Evolutionary conservation across 2,888 invertebrate species (phyloP), one percentile per base, ranked within the genome.

Genomic region (Amphipyra berbera): DNA sequence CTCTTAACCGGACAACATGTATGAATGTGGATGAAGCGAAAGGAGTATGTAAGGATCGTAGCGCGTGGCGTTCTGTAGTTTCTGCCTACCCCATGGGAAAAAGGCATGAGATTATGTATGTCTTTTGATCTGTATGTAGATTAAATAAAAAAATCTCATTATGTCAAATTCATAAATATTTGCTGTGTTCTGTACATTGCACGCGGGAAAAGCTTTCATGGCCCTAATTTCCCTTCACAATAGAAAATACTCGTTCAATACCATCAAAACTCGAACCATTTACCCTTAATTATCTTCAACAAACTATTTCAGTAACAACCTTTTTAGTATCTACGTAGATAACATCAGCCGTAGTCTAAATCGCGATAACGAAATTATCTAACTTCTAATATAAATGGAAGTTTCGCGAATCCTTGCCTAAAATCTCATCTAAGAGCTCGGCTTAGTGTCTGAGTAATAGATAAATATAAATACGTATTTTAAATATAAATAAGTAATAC

Each of bases 281-380:
- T 49, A 42, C 46, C 41, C 45, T 60, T 54, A 54, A 76, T 68
- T 76, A 64, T 37, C 15, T 54, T 5, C 14, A 60, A 55, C 53
- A 49, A 78, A 68, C 69, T 73, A 69, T 69, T 63, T 62, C 45
- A 15, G 53, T 63, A 54, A 69, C 46, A 61, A 45, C 61, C 55
- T 76, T 68, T 76, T 76, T 63, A 76, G 14, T 46, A n/a, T n/a
- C n/a, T n/a, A 47, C 21, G 27, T 8, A 48, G 73, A 79, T 76
- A 69, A 69, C 38, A 79, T 79, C 61, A 10, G 12, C 47, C 45
- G 12, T 21, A 62, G 50, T 49, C 71, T 63, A n/a, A 53, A 65
- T 73, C 63, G 55, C 21, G 73, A 77, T 77, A 62, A 61, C 79
- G 42, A 48, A 69, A 64, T 79, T 76, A 69, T 67, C 58, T 48